Conservation (phyloP, 2,888 invertebrate genomes). For the Seira ritae region DNA sequence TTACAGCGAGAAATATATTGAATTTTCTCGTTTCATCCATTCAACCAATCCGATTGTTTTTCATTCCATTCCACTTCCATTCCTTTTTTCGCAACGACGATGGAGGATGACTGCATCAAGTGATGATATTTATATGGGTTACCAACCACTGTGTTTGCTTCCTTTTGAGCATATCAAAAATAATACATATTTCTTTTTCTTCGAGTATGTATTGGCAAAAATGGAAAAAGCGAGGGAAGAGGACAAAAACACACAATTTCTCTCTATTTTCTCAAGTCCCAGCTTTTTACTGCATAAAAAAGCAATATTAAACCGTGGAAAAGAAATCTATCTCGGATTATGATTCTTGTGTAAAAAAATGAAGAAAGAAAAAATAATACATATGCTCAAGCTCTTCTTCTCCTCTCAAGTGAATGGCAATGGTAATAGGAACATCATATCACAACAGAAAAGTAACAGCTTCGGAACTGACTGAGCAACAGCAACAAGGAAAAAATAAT, state of each 20-base stretch:
- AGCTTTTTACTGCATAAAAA: not conserved
- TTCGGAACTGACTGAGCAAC: not conserved
- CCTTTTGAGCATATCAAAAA: conserved; percentile 2
- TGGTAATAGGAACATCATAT: not conserved
- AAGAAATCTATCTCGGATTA: not conserved
- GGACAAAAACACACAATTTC: not conserved
- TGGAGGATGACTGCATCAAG: conserved; percentile 7
- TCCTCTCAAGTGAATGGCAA: not conserved
- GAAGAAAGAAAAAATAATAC: not conserved
- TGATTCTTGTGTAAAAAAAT: not conserved
- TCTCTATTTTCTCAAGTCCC: too few species aligned
- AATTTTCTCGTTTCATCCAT: conserved; percentile 50
- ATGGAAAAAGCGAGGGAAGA: not conserved
- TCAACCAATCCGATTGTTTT: conserved; percentile 52
- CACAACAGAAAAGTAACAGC: not conserved
- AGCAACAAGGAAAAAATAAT: conserved; percentile 9
- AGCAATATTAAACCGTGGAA: not conserved
- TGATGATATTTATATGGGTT: conserved; percentile 10
- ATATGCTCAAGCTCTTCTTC: not conserved
- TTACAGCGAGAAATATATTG: conserved; percentile 35
- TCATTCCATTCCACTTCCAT: conserved; percentile 8
- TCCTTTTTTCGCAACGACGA: not conserved
- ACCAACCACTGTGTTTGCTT: conserved; percentile 7
- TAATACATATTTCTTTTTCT: too few species aligned
- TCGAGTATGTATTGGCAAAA: not conserved